Base-by-base conservation (phyloP, 2,113 vertebrate genomes). In the Panthera uncia region DNA sequence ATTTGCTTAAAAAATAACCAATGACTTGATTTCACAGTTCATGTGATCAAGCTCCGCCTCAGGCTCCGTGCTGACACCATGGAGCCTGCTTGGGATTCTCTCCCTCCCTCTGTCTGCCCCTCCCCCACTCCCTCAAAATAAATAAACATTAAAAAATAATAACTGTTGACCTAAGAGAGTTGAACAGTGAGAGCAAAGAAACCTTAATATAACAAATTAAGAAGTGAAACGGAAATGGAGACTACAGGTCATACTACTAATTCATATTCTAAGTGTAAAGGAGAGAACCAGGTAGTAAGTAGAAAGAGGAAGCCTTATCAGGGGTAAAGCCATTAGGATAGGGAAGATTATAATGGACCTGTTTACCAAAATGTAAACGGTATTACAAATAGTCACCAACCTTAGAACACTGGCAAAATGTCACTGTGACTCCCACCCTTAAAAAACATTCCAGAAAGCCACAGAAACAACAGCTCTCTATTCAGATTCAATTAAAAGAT, bases 351-450 rank as follows among this genome's bases (percentile, higher is more conserved):
- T 36, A 80, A 87, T 45, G 48, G 50, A 61, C 13, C 50, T 36
- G 27, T 74, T 69, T 83, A 41, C 18, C 71, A 84, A 87, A 89
- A 91, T 45, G 33, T 82, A 11, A 38, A 38, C 38, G 38, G 38
- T 61, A 86, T 85, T 90, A 88, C 36, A 95, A 69, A 95, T 0
- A 85, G 73, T 93, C n/a, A 41, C n/a, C 52, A 74, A 89, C n/a
- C 15, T 27, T 63, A 29, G 80, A 66, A 95, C 31, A 68, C 3
- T 65, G 36, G 78, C n/a, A 89, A 85, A 85, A 7, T 48, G 21
- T 93, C 71, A 81, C 4, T 86, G 57, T 63, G 50, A 90, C 55
- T 74, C 50, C 27, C 14, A 89, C 13, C 23, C 15, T 61, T 79
- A 84, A 33, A 65, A 63, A 87, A 80, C 55, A 96, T 78, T 86